Percentiles rank a stretch among this genome's conserved stretches.
Evolutionary conservation across 1,140 invertebrate species (phyloP).

Genomic region (Mamestra configurata): DNA sequence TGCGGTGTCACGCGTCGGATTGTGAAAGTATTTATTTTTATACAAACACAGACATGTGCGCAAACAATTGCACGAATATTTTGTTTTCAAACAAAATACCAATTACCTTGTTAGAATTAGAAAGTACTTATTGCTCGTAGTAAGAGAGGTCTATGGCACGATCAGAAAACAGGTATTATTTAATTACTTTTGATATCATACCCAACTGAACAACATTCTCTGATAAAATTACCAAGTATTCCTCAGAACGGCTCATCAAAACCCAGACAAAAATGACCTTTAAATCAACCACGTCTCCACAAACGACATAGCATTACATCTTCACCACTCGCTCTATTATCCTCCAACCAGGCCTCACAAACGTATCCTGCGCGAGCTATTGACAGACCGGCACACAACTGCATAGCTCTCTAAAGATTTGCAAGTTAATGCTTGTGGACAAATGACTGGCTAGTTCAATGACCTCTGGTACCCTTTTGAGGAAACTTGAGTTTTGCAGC

Average conservation of each 20-base stretch:
- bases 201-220: too few relatives aligned
- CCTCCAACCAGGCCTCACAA: not conserved
- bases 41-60: conserved; percentile 1
- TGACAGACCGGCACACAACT: not conserved
- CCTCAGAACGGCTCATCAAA: too few relatives aligned
- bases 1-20: not conserved
- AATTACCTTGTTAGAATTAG: too few relatives aligned
- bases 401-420: conserved; percentile 18
- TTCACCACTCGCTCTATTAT: conserved; percentile 13
- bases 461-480: conserved; percentile 1
- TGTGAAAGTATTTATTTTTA: conserved; percentile 16
- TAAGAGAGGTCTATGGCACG: too few relatives aligned
- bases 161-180: too few relatives aligned
- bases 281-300: not conserved
- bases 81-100: not conserved
- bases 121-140: too few relatives aligned
- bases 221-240: too few relatives aligned
- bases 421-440: conserved; percentile 19
- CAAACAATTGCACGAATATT: conserved; percentile 13
- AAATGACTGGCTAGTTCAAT: conserved; percentile 11
- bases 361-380: conserved; percentile 7
- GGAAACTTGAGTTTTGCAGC: not conserved
- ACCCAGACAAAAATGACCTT: too few relatives aligned
- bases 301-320: not conserved
- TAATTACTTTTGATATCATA: too few relatives aligned